phyloP scores from a whole-genome alignment of 1,140 invertebrate species.

The Harpegnathos saltator region DNA sequence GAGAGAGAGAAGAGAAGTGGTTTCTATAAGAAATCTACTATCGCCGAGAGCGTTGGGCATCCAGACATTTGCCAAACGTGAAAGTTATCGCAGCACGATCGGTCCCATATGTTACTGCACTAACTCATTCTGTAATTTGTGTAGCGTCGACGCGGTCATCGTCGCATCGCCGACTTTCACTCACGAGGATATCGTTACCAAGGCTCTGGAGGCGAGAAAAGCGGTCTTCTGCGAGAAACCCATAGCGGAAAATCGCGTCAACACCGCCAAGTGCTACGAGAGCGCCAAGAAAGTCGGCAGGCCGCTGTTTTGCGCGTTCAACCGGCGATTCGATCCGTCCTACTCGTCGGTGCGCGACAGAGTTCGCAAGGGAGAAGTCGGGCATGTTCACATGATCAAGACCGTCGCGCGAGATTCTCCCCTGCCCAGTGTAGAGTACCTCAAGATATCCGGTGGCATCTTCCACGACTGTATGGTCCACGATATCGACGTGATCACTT shows the following conservation, averaged over 20 bases:
- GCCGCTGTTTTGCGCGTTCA: conserved; percentile 89
- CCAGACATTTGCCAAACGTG: background rate
- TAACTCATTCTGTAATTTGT: conserved; percentile 62
- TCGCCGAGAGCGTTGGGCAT: too few species aligned
- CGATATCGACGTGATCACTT: conserved; percentile 89
- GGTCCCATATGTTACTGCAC: conserved; percentile 7
- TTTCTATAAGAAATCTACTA: too few species aligned
- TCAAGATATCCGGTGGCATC: conserved; percentile 90
- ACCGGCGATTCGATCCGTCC: conserved; percentile 90
- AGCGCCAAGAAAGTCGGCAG: conserved; percentile 86
- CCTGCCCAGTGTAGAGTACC: conserved; percentile 88
- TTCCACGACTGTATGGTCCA: conserved; percentile 91
- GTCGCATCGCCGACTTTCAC: conserved; percentile 88
- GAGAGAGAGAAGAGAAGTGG: too few species aligned
- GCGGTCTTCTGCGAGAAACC: conserved; percentile 92
- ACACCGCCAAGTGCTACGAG: conserved; percentile 87
- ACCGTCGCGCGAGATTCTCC: conserved; percentile 88
- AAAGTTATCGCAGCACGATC: background rate
- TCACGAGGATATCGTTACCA: conserved; percentile 88
- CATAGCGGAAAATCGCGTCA: conserved; percentile 87
- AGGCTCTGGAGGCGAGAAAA: conserved; percentile 87
- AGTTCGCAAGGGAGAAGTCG: conserved; percentile 87
- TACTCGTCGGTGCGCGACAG: conserved; percentile 86
- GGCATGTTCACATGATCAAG: conserved; percentile 88
- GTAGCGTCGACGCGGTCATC: conserved; percentile 87